These are phyloP conservation scores for Bombus cullumanus DNA, from an alignment of 1,140 invertebrate species.

Conservation along the genomic window DNA sequence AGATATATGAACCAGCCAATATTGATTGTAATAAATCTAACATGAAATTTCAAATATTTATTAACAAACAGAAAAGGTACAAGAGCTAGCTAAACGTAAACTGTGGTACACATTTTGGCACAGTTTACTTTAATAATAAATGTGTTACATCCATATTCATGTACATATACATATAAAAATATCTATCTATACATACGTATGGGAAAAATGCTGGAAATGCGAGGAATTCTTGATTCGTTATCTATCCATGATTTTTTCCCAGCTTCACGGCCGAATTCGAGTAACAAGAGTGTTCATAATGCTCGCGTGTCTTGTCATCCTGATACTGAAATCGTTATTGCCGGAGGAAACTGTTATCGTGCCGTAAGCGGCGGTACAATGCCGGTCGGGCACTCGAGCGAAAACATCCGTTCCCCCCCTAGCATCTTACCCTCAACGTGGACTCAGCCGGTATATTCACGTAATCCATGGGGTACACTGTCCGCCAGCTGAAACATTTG, in stretches of 20 bases:
- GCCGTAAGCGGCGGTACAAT: conserved; percentile 47
- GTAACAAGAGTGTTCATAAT: conserved; percentile 11
- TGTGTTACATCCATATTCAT: neutral
- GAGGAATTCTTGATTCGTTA: neutral
- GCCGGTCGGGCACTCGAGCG: conserved; percentile 34
- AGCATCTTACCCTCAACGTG: conserved; percentile 11
- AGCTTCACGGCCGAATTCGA: neutral
- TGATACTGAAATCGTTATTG: conserved; percentile 41
- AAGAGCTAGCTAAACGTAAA: neutral
- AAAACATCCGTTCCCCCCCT: conserved; percentile 5
- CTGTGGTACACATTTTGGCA: neutral
- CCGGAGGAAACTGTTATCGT: conserved; percentile 50
- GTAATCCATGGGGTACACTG: conserved; percentile 4
- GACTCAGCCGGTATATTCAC: neutral
- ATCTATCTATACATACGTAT: neutral
- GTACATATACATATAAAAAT: neutral
- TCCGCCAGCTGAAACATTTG: conserved; percentile 15
- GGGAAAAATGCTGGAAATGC: no score
- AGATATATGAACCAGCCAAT: neutral
- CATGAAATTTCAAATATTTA: neutral
- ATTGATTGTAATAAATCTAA: neutral
- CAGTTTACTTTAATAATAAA: neutral
- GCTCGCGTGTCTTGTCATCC: conserved; percentile 22
- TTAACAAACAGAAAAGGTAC: neutral
- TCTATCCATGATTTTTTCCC: neutral